phyloP scores from a whole-genome alignment of 2,113 vertebrate species.

The Uria lomvia region DNA sequence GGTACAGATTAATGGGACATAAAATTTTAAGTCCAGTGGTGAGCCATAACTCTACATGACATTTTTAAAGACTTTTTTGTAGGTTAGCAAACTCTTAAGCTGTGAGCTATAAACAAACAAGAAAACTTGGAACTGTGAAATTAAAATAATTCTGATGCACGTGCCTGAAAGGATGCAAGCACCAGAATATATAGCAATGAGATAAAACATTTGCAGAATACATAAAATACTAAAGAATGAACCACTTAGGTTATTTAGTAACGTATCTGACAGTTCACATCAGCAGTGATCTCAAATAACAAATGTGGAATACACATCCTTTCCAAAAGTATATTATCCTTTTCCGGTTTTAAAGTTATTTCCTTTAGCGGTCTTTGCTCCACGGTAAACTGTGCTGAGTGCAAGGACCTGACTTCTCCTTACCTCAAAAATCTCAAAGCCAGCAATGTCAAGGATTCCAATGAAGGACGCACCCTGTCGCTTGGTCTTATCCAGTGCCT shows the following conservation, averaged over 20 bases:
- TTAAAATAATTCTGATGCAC: not conserved
- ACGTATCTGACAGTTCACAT: not conserved
- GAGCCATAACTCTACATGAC: not conserved
- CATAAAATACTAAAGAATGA: not conserved
- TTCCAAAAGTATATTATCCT: not conserved
- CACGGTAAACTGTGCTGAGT: not conserved
- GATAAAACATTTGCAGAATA: not conserved
- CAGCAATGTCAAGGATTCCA: conserved; percentile 96
- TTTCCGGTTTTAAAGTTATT: not conserved
- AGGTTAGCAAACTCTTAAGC: not conserved
- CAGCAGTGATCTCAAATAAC: not conserved
- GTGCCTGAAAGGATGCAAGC: not conserved
- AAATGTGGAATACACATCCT: not conserved
- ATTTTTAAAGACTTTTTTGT: not conserved
- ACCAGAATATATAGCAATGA: not conserved
- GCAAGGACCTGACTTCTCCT: not conserved
- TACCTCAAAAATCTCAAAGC: conserved; percentile 99
- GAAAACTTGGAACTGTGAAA: not conserved
- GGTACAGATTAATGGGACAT: not conserved
- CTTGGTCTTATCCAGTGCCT: conserved; percentile 98
- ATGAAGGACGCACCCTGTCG: conserved; percentile 97
- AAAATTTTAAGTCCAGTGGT: not conserved
- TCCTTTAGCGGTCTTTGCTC: not conserved
- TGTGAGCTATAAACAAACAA: not conserved
- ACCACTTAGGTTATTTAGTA: not conserved